phyloP scores from a whole-genome alignment of 2,113 vertebrate genomes.

The Scartelaos histophorus region DNA sequence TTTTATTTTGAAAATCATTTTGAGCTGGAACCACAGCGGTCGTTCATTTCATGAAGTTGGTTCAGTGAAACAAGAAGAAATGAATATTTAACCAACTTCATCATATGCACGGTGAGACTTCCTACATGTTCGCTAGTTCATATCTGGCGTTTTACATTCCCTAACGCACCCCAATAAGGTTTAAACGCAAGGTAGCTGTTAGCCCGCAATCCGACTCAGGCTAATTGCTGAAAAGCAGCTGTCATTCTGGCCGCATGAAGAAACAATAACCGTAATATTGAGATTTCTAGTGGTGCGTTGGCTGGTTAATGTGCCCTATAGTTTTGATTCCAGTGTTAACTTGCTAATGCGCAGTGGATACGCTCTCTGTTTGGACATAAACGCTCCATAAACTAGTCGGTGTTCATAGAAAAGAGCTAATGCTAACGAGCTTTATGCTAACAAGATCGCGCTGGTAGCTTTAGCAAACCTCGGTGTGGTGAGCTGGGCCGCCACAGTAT shows the following conservation, averaged over 20 bases:
- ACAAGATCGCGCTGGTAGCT: slow-evolving; percentile 30
- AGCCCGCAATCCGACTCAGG: slow-evolving; percentile 27
- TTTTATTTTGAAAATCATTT: slow-evolving; percentile 83
- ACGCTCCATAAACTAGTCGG: slow-evolving; percentile 51
- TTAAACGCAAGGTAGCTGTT: slow-evolving; percentile 27
- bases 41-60: slow-evolving; percentile 72
- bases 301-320: accelerated
- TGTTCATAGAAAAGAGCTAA: slow-evolving; percentile 44
- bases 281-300: background rate
- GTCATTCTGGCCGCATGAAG: slow-evolving; percentile 35
- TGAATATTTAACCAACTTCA: slow-evolving; percentile 68
- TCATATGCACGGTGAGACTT: slow-evolving; percentile 69
- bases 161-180: background rate
- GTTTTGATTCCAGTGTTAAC: accelerated
- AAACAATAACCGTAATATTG: slow-evolving; percentile 21
- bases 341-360: background rate
- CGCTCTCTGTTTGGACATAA: slow-evolving; percentile 12
- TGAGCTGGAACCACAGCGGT: slow-evolving; percentile 64
- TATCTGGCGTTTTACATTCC: background rate
- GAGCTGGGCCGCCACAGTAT: background rate
- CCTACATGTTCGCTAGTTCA: background rate
- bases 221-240: slow-evolving; percentile 65
- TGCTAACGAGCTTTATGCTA: slow-evolving; percentile 54
- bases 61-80: slow-evolving; percentile 61
- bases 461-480: slow-evolving; percentile 21